Base-by-base conservation (phyloP, 2,797 vertebrate genomes). In the Botia kubotai region DNA sequence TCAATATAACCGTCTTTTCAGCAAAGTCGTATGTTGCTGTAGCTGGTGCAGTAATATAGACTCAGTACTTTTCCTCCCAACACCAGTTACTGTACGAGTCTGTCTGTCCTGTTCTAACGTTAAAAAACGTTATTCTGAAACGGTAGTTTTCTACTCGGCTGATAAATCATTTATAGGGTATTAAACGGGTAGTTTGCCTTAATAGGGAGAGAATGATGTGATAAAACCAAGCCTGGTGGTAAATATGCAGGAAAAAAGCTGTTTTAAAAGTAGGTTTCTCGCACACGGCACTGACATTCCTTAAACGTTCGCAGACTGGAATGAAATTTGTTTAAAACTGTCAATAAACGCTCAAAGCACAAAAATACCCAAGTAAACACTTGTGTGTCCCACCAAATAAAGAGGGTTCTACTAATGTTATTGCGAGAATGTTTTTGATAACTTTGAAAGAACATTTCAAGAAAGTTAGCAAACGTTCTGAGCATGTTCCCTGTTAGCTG, bases 1-100 rank as follows among this genome's bases (percentile, higher is more conserved):
- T 90, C 87, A 88, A 75, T 91, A 88, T 73, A 69, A 83, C 83
- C 80, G 87, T 91, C 88, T 90, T 88, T 91, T 89, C 75, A 86
- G 81, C 87, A 82, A 89, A 88, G 88, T 84, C 10, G 39, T 43
- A 80, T 86, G 90, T 87, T 82, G 88, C 84, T 85, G 76, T 80
- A 88, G 78, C 76, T 81, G 80, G 84, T 55, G 72, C 58, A 73
- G 84, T 81, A 88, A 87, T 87, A 86, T 89, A 83, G 82, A 84
- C 88, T 89, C 90, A 88, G 91, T 92, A 91, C 92, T 91, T 87
- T 88, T 79, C 19, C 55, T 89, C 87, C 76, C 85, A 83, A 77
- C 85, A 43, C 65, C 63, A 88, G 88, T 82, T 81, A 83, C 82
- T 89, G 86, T 46, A 57, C 1, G 48, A 65, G 39, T 69, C 79